Evolutionary conservation across 2,797 vertebrate species (phyloP), one percentile per base, ranked within the genome.

Genomic region (Chelonia mydas): DNA sequence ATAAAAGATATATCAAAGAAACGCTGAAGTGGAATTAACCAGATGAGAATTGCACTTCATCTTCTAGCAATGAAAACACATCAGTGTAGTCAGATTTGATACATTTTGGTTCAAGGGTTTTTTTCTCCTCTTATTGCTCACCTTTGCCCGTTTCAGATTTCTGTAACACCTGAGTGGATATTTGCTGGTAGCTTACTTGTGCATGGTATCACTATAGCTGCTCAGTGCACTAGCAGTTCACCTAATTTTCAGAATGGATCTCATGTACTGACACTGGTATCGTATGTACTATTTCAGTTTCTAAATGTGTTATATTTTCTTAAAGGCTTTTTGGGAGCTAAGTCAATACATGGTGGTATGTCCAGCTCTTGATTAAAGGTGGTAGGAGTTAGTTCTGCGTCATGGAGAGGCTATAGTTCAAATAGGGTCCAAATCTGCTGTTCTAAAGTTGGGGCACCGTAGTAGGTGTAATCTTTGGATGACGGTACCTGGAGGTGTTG

Each of bases 1-100:
- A 97, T 98, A 97, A 97, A 98, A 98, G 96, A 95, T 98, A 96
- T 96, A 98, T 98, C 96, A 98, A 97, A 97, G 96, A 94, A 97
- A 97, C 81, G 90, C 95, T 94, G 97, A 97, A 97, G 65, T 97
- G 95, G 95, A 98, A 97, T 97, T 97, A 97, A 95, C 88, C 93
- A 95, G 94, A 96, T 87, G 95, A 98, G 96, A 96, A 96, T 94
- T 95, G 96, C 83, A 51, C 87, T 97, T 82, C 89, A 85, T 96
- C 87, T 97, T 94, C 84, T 90, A 97, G 98, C 96, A 97, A 92
- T 95, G 97, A 95, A 98, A 98, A 96, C 79, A 90, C 83, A 93
- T 97, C 78, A 93, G 87, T 91, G 94, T 81, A 90, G 93, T 85
- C 2, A 2, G 81, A 94, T 97, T 97, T 97, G 98, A 98, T 97